Percentiles rank a stretch among this genome's conserved stretches.
These are phyloP conservation scores for Scortum barcoo DNA, from an alignment of 2,113 vertebrate species.

Conservation along the genomic window DNA sequence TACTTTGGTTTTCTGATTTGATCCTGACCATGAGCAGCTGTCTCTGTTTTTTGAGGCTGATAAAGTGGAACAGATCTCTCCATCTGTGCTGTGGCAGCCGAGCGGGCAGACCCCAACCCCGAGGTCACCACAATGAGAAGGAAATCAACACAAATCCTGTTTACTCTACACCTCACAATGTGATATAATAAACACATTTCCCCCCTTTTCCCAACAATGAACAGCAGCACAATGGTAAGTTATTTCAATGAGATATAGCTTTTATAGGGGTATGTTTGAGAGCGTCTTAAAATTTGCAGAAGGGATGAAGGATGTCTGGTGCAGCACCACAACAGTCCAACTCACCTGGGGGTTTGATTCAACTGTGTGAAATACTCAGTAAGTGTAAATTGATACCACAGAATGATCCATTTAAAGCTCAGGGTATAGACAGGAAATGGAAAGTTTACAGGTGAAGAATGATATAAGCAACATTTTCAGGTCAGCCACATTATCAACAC, in stretches of 20 bases:
- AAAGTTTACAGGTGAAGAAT: slow-evolving; percentile 7
- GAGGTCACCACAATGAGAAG: slow-evolving; percentile 76
- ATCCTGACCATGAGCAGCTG: slow-evolving; percentile 44
- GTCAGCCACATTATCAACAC: not conserved
- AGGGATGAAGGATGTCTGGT: not conserved
- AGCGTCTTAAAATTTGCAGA: not conserved
- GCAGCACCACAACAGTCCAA: not conserved
- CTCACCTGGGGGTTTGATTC: slow-evolving; percentile 4
- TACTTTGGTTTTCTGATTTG: not conserved
- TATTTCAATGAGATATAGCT: slow-evolving; percentile 16
- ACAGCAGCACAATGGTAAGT: slow-evolving; percentile 51
- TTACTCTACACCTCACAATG: slow-evolving; percentile 68
- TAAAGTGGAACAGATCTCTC: slow-evolving; percentile 58
- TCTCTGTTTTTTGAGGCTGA: slow-evolving; percentile 49
- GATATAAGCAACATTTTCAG: not conserved
- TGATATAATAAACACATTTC: slow-evolving; percentile 61
- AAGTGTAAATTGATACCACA: slow-evolving; percentile 4
- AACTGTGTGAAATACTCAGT: slow-evolving; percentile 16
- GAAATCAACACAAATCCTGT: slow-evolving; percentile 80
- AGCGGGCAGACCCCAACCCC: slow-evolving; percentile 50
- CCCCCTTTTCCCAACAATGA: slow-evolving; percentile 50
- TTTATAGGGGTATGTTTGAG: slow-evolving; percentile 3
- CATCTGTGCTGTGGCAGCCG: slow-evolving; percentile 60
- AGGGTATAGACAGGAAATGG: not conserved
- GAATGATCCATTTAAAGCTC: slow-evolving; percentile 7